Conservation (phyloP, 2,888 invertebrate genomes). For the Polydrusus tereticollis region DNA sequence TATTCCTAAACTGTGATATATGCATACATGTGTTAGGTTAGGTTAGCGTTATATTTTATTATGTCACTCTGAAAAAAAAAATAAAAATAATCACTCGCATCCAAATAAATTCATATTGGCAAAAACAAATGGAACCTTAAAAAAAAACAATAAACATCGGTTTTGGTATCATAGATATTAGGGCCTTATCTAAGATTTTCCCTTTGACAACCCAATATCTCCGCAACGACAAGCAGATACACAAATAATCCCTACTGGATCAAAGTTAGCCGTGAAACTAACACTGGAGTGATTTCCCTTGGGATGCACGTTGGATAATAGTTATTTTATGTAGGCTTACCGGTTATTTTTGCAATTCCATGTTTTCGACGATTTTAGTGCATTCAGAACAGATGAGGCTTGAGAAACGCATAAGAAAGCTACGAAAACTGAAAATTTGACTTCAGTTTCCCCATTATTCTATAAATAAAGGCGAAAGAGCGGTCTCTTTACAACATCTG, state of each 20-base stretch:
- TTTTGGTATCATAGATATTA: conserved; percentile 30
- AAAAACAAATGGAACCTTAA: too few species aligned
- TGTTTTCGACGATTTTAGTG: neutral
- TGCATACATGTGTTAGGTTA: too few species aligned
- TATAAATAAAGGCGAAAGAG: conserved; percentile 28
- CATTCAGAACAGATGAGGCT: too few species aligned
- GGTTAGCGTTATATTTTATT: too few species aligned
- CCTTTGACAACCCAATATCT: conserved; percentile 35
- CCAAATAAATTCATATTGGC: too few species aligned
- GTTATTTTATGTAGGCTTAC: conserved; percentile 4
- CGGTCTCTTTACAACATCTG: conserved; percentile 34
- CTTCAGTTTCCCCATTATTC: conserved; percentile 28
- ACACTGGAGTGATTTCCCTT: conserved; percentile 29
- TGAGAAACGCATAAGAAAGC: neutral
- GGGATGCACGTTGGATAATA: conserved; percentile 5
- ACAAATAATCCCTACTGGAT: conserved; percentile 39
- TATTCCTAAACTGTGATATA: too few species aligned
- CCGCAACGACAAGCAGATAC: conserved; percentile 28
- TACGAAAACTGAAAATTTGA: conserved; percentile 27
- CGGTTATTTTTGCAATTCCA: neutral
- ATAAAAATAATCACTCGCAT: too few species aligned
- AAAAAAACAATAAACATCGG: neutral
- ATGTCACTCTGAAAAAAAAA: too few species aligned
- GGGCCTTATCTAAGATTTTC: conserved; percentile 25
- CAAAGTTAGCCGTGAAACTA: conserved; percentile 36